Conservation (phyloP, 2,888 invertebrate species). For the Halocaridina rubra region DNA sequence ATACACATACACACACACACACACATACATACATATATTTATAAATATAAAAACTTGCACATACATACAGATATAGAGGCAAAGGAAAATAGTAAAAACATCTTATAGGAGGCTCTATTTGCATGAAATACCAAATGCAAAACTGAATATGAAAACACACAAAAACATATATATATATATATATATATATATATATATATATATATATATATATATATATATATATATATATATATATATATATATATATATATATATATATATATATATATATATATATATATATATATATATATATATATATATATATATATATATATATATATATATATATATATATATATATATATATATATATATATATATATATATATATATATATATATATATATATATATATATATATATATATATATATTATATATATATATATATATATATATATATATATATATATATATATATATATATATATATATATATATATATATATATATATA, state of each 20-base stretch:
- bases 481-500: not conserved
- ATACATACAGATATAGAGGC: too few species aligned
- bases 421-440: too few species aligned
- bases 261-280: not conserved
- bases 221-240: slow-evolving; percentile 19
- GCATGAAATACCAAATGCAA: too few species aligned
- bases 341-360: not conserved
- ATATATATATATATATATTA: not conserved
- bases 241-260: slow-evolving; percentile 2
- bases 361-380: not conserved
- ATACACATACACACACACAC: too few species aligned
- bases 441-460: not conserved
- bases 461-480: not conserved
- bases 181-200: slow-evolving; percentile 12
- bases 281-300: not conserved
- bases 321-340: not conserved
- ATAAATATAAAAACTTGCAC: too few species aligned
- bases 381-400: not conserved
- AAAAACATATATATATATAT: not conserved
- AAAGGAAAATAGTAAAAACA: too few species aligned
- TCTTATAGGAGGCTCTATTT: not conserved
- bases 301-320: not conserved
- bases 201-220: slow-evolving; percentile 13
- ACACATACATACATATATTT: too few species aligned
- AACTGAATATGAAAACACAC: too few species aligned